Base-by-base conservation (phyloP, 2,113 vertebrate species). In the Anarhynchus alexandrinus region DNA sequence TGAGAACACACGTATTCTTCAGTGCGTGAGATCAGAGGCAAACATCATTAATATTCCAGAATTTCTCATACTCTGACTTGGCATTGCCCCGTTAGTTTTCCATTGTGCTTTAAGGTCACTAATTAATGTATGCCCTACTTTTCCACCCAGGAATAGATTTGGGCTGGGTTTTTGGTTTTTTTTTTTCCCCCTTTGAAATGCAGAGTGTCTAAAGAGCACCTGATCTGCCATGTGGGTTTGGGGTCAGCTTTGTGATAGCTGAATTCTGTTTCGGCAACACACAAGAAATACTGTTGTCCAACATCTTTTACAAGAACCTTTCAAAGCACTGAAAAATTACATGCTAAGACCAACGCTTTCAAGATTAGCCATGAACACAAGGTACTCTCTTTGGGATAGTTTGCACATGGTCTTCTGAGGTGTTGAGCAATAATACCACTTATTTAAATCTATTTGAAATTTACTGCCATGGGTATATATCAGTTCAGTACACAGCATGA, bases 51-150 rank as follows among this genome's bases (percentile, higher is more conserved):
- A 92, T 94, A 95, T 90, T 49, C 92, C 90, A 81, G 59, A 57
- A 92, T 92, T 96, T 96, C 96, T 96, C 95, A 92, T 86, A 55
- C 80, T 88, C 86, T 86, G 92, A 92, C 96, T 96, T 94, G 96
- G 92, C 95, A 94, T 72, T 91, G 86, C 95, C 91, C 96, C 94
- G 86, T 93, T 97, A 97, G 95, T 84, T 97, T 90, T 92, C 92
- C 93, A 92, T 61, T 69, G 83, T 52, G 73, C 90, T 96, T 94
- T 95, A 93, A 96, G 96, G 96, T 96, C 95, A 96, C 69, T 96
- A 96, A 96, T 97, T 95, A 97, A 95, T 65, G 80, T 43, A 67
- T 93, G 92, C 73, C 96, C 95, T 96, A 97, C 88, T 97, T 97
- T 94, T 94, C 90, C 91, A 94, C 34, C 81, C 69, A 92, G 77